Conservation (phyloP, 2,113 vertebrate genomes). For the Manacus vitellinus region DNA sequence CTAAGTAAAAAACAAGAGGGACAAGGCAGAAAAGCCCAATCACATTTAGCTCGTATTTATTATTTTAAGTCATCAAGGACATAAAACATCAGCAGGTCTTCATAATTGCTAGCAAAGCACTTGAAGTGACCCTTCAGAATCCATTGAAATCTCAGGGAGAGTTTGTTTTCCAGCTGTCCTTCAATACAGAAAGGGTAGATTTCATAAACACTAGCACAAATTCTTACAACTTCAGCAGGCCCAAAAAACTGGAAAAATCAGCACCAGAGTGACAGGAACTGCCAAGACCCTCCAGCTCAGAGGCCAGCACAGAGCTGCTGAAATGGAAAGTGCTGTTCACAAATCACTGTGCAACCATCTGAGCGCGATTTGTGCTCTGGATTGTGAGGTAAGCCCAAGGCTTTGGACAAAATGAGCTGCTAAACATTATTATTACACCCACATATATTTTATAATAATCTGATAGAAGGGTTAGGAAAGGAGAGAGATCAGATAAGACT, state of each 20-base stretch:
- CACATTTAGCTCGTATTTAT: neutral
- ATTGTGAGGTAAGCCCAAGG: neutral
- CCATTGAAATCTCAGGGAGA: neutral
- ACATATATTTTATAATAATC: neutral
- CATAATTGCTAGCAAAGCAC: neutral
- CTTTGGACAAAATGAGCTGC: neutral
- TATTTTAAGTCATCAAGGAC: neutral
- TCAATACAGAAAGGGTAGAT: neutral
- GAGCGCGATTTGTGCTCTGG: neutral
- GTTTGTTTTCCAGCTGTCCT: neutral
- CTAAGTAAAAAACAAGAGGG: neutral
- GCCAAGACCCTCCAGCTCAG: neutral
- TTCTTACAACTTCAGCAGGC: neutral
- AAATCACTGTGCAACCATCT: neutral
- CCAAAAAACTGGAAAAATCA: neutral
- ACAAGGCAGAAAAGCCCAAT: neutral
- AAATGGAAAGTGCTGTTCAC: neutral
- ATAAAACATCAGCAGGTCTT: neutral
- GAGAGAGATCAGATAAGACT: neutral
- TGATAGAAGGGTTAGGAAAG: neutral
- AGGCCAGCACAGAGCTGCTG: neutral
- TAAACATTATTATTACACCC: neutral
- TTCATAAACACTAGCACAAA: neutral
- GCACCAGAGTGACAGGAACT: neutral
- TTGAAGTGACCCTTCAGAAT: neutral